A percentile compares a stretch with the other conserved stretches of the same genome.
phyloP scores from a whole-genome alignment of 2,113 vertebrate genomes.

The Heterocephalus glaber region DNA sequence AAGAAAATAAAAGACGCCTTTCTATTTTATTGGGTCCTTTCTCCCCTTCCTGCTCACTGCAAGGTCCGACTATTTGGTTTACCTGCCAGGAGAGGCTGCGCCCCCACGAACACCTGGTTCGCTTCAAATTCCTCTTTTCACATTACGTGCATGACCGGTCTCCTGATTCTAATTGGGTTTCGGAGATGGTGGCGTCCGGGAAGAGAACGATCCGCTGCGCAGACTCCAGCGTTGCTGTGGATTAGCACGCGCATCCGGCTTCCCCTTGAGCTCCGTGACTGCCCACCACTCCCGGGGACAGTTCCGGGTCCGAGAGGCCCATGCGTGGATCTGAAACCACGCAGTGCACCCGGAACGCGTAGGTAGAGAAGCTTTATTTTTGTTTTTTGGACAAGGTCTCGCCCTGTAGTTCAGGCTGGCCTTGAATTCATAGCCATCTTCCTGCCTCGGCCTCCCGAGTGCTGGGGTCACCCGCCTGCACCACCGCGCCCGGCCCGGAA shows the following conservation, averaged over 20 bases:
- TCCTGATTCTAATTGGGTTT: conserved; percentile 58
- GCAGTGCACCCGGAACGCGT: accelerated
- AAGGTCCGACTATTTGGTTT: background rate
- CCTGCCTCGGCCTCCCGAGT: too few species aligned
- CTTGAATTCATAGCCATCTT: too few species aligned
- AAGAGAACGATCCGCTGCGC: conserved; percentile 10
- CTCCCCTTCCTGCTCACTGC: background rate
- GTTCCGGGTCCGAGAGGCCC: background rate
- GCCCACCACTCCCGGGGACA: background rate
- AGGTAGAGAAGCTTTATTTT: background rate
- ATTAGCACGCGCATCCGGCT: background rate
- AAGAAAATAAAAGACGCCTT: background rate
- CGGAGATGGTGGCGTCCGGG: conserved; percentile 26
- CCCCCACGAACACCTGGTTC: conserved; percentile 5
- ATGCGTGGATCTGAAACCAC: background rate
- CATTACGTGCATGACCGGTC: conserved; percentile 38
- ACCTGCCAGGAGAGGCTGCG: conserved; percentile 5
- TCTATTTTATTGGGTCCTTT: background rate
- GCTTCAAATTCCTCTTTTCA: conserved; percentile 26
- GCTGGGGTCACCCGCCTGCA: background rate
- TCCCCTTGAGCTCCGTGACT: conserved; percentile 25
- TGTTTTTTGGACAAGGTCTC: too few species aligned
- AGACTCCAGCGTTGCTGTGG: conserved; percentile 34
- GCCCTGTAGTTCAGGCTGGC: too few species aligned
- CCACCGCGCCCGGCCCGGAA: background rate